Conservation (phyloP, 1,140 invertebrate species). For the Harpegnathos saltator region DNA sequence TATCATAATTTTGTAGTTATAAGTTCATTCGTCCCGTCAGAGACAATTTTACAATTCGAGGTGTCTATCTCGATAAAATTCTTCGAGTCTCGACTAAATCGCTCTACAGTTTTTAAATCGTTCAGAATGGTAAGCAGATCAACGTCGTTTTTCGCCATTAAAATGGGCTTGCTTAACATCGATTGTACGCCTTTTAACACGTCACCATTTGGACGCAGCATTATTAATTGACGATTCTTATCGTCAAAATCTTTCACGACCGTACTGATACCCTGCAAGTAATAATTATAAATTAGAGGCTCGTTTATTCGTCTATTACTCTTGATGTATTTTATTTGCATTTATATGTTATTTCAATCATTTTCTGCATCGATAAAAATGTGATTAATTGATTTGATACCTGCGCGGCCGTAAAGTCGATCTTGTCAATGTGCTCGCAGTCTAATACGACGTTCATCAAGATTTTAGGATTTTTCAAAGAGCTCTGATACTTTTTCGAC, state of each 20-base stretch:
- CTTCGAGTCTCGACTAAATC: neutral
- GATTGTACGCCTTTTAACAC: constrained; percentile 74
- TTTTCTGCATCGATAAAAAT: neutral
- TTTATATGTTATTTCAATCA: neutral
- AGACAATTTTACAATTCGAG: constrained; percentile 12
- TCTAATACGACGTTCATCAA: constrained; percentile 82
- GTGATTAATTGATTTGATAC: constrained; percentile 70
- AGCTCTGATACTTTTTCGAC: constrained; percentile 59
- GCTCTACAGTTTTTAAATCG: constrained; percentile 32
- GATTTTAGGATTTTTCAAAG: constrained; percentile 61
- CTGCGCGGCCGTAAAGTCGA: constrained; percentile 86
- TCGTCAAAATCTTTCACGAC: constrained; percentile 75
- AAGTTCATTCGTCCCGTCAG: constrained; percentile 33
- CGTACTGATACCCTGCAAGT: constrained; percentile 74
- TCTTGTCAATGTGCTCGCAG: constrained; percentile 83
- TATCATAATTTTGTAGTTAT: constrained; percentile 67
- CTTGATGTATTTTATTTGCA: neutral
- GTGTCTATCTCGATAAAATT: constrained; percentile 37
- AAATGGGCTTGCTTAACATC: constrained; percentile 64
- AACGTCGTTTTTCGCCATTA: constrained; percentile 60
- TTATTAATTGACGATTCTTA: constrained; percentile 65
- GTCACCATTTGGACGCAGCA: constrained; percentile 70
- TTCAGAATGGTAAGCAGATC: constrained; percentile 68
- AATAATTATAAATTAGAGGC: neutral
- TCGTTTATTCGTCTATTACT: too few species aligned